Base-by-base conservation (phyloP, 2,888 invertebrate genomes). In the Aethes cnicana region DNA sequence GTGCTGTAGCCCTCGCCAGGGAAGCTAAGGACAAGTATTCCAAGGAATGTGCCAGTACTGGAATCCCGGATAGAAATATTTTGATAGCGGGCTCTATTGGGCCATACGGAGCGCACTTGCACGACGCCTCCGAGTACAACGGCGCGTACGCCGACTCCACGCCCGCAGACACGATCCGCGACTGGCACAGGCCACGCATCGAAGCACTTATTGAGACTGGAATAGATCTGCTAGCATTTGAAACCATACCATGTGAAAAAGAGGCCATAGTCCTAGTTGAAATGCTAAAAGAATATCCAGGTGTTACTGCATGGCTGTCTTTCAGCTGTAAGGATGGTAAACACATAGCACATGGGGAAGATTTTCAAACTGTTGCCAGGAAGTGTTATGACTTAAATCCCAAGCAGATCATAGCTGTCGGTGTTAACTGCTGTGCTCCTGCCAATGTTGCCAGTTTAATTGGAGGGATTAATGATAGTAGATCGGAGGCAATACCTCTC, bases 121-220 rank as follows among this genome's bases (percentile, higher is more conserved):
- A 95, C 63, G 96, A 98, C 74, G 95, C 95, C 1, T 98, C 98
- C 0, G 98, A 98, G 77, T 98, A 98, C 77, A 93, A 92, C 2
- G 98, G 98, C 0, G 87, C 87, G 26, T 96, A 96, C 73, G 93
- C 93, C 0, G 91, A 92, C 46, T 89, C 74, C 43, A 92, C 94
- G 0, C 72, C 92, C 0, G 80, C 81, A 1, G 90, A 93, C 18
- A 84, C 91, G 20, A 91, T 98, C 68, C 91, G 90, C 23, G 92
- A 94, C 17, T 97, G 97, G 96, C 98, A 98, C 81, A 90, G 92
- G 39, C 94, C 95, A 0, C 91, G 97, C 21, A 93, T 98, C 9
- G 90, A 92, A 58, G 93, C 95, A 0, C 84, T 98, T 12, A 68
- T 96, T 2, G 92, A 94, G 55, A 94, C 92, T 4, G 96, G 95